Conservation (phyloP, 2,888 invertebrate species). For the Trachelus troglodyta region DNA sequence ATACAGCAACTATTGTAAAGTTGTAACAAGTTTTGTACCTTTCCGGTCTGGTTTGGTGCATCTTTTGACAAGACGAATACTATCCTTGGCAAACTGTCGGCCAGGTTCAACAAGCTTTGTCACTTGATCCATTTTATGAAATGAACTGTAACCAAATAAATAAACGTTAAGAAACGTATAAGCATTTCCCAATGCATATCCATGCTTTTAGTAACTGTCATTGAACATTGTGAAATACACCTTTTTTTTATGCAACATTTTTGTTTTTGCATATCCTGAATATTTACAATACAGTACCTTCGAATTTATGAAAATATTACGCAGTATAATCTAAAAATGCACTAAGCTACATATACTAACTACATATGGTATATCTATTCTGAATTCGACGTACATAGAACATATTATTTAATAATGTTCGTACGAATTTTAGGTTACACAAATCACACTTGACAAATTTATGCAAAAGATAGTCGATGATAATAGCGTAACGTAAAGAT, state of each 20-base stretch:
- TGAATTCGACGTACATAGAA: not conserved
- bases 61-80: constrained; percentile 96
- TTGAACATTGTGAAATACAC: not conserved
- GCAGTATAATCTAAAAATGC: not conserved
- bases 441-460: not conserved
- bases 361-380: not conserved
- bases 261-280: not conserved
- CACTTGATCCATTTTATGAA: constrained; percentile 91
- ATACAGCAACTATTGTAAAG: not conserved
- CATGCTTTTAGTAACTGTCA: not conserved
- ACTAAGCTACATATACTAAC: not conserved
- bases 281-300: not conserved
- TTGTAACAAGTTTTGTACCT: constrained; percentile 71
- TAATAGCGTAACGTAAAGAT: not conserved
- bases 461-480: not conserved
- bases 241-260: not conserved
- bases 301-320: not conserved
- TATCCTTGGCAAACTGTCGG: constrained; percentile 97
- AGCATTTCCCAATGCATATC: not conserved
- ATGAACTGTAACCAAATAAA: constrained; percentile 21
- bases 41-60: constrained; percentile 99
- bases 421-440: not conserved
- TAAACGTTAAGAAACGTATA: constrained; percentile 14
- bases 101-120: constrained; percentile 94
- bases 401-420: not conserved